Evolutionary conservation across 1,140 invertebrate species (phyloP), one percentile per base, ranked within the genome.

Genomic region (Neuroterus valhalla): DNA sequence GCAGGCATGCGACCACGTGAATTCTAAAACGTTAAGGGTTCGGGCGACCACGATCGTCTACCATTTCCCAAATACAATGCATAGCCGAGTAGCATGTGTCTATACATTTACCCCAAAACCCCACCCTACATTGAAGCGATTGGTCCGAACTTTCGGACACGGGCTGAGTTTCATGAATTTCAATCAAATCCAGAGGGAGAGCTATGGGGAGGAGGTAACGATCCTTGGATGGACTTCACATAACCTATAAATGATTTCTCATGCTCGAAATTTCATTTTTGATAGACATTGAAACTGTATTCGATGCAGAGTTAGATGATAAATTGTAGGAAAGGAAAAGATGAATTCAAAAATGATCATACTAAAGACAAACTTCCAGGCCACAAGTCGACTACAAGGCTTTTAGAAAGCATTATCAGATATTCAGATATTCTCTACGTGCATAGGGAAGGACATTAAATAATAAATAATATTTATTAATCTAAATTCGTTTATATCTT

Each of bases 1-100:
- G 52, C 79, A 81, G 70, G 70, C 78, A 74, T 67, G 83, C 80
- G 77, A 78, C 76, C 71, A 82, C 74, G 82, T 87, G 87, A 88
- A 88, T 89, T 88, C 82, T 86, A 88, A 89, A 84, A 81, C 80
- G 81, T 77, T 80, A 71, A 74, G 78, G 77, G 75, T 77, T 81
- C 79, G 78, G 78, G 74, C 21, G 55, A 38, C 55, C 55, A 62
- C 79, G 78, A 78, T 72, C 21, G 55, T n/a, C 55, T 26, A 62
- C 80, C 78, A 83, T 84, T 84, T 84, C 75, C 83, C 80, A 80
- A 79, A 82, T 84, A 82, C 78, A 82, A 82, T 83, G 79, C 81
- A 82, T 48, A 48, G 17, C 46, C 46, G 46, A 48, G 46, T 19
- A 48, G 46, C 46, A 62, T 62, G 55, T 31, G 55, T 62, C 55